phyloP scores from a whole-genome alignment of 2,797 vertebrate genomes.

The Loris lydekkerianus region DNA sequence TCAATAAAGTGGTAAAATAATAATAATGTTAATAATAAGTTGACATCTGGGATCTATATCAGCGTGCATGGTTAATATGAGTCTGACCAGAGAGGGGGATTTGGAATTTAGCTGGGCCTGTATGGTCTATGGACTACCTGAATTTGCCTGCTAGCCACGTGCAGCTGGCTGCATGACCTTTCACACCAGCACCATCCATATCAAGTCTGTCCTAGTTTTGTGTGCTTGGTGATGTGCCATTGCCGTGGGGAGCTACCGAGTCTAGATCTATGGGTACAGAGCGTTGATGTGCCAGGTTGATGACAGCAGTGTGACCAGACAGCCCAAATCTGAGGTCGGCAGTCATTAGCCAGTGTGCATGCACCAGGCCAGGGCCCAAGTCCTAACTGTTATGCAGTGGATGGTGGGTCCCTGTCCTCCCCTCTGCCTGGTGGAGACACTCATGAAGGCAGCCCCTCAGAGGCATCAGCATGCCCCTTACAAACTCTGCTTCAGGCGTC shows the following conservation, averaged over 20 bases:
- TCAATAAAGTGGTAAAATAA: neutral
- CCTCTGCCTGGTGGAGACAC: neutral
- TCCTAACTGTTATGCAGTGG: neutral
- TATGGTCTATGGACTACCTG: neutral
- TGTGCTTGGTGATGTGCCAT: neutral
- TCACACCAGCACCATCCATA: neutral
- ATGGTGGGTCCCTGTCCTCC: neutral
- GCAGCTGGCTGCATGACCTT: neutral
- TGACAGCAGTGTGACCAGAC: neutral
- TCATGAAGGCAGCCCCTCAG: neutral
- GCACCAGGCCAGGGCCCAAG: neutral
- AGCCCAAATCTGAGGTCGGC: neutral
- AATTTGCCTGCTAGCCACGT: neutral
- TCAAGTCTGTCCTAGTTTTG: neutral
- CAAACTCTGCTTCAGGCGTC: neutral
- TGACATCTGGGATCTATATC: neutral
- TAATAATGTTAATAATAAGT: neutral
- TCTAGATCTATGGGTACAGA: neutral
- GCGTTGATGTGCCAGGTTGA: rapidly evolving
- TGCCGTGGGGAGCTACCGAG: neutral
- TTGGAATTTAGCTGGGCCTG: neutral
- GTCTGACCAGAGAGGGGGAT: neutral
- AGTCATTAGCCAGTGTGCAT: neutral
- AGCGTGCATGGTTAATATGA: neutral
- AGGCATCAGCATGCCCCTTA: neutral